Base-by-base conservation (phyloP, 2,113 vertebrate genomes). In the Triplophysa siluroides region DNA sequence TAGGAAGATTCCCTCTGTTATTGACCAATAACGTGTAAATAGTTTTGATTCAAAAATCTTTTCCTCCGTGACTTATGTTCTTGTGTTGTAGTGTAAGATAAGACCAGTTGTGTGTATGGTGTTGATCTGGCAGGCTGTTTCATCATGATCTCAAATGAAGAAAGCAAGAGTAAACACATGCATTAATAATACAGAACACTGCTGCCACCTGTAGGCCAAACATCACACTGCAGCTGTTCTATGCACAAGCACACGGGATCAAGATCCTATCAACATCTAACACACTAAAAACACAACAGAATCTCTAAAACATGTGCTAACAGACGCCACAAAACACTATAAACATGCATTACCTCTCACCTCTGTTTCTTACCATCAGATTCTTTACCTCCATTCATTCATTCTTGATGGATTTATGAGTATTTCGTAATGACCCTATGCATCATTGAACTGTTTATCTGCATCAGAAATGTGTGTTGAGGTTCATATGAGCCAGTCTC, bases 191-290 rank as follows among this genome's bases (percentile, higher is more conserved):
- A 56, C 8, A 70, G 56, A 24, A 45, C 56, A 62, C 62, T 74
- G 78, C 56, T 67, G 74, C 79, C 78, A 62, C 64, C 78, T 84
- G 33, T 68, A 78, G 78, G 75, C 50, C 45, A 41, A 7, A 68
- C 6, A 18, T 3, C 26, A 61, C 65, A 76, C 72, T 47, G 19
- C 43, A 79, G 8, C 56, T 45, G 6, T 16, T 23, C 3, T 19
- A 18, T 47, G 41, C 24, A 23, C 5, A 56, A 9, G 5, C 26
- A 19, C 50, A 64, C 29, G 64, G 9, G 61, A 38, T 13, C 23
- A 64, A 50, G 6, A 60, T 64, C 24, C 21, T 56, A 71, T 56
- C 69, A 38, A 21, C 33, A 24, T 56, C 50, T 56, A 38, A 16
- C 69, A 72, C 26, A 72, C 10, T 18, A 38, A 29, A 70, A 54